Base-by-base conservation (phyloP, 92 coral and sea anemone genomes). In the Porites divaricata region DNA sequence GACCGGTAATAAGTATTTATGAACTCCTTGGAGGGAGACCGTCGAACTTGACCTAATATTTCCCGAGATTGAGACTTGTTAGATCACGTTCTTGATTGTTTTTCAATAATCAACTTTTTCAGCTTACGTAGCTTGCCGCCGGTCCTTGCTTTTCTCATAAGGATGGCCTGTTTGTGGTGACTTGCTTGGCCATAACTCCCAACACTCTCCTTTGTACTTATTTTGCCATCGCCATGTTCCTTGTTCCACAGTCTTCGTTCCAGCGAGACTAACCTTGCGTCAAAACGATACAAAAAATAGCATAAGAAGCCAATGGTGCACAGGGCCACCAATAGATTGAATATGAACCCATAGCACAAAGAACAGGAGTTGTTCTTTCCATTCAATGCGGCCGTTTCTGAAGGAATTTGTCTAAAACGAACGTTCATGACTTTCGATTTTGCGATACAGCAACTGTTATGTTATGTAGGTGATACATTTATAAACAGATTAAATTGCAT, bases 261-360 rank as follows among this genome's bases (percentile, higher is more conserved):
- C 58, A 81, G 51, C 8, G 67, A 16, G 22, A 81, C 69, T 9
- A 81, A 70, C 41, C 85, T 70, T 4, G 77, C 19, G 62, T 81
- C 85, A n/a, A 81, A 71, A 17, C 85, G 85, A 35, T 81, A 70
- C 4, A 70, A 56, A 59, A 81, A 70, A 69, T 81, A 81, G 49
- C 85, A 81, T 62, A 81, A n/a, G 61, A 81, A 81, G n/a, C 77
- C 85, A 13, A 81, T 61, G 9, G 85, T 81, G 77, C 85, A 81
- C 9, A 81, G 70, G 45, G 85, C 76, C 20, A 81, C 76, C 76
- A 81, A 21, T 35, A 81, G 49, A 49, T 72, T 81, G 70, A 81
- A 81, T 57, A 81, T 57, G 51, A 81, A 81, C 0, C 85, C 85
- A 16, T 61, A 81, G 17, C 78, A 70, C 63, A 58, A 61, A 41